Evolutionary conservation across 2,113 vertebrate genomes (phyloP).

Genomic region (Ailurus styani): DNA sequence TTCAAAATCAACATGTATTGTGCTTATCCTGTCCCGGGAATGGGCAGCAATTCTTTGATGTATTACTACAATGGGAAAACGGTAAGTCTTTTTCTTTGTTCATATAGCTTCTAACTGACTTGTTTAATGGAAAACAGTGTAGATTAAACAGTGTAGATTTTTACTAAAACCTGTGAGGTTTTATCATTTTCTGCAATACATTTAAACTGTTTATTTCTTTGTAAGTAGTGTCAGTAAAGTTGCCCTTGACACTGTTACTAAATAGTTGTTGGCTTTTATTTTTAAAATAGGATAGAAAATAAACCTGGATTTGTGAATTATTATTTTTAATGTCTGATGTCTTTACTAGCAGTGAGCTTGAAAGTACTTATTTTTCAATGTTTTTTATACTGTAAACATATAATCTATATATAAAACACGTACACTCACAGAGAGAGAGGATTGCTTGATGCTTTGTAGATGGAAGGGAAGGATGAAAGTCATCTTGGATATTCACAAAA

Average conservation of each 20-base stretch:
- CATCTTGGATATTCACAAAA: slow-evolving; percentile 77
- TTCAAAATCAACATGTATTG: slow-evolving; percentile 92
- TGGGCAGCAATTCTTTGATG: slow-evolving; percentile 97
- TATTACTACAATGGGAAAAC: slow-evolving; percentile 99
- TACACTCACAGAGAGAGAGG: neutral
- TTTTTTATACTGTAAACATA: slow-evolving; percentile 32
- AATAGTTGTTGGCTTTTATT: neutral
- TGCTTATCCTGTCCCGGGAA: slow-evolving; percentile 96
- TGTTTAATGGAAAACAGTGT: slow-evolving; percentile 59
- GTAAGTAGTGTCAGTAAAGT: slow-evolving; percentile 24
- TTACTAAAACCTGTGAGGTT: slow-evolving; percentile 41
- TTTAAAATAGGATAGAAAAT: slow-evolving; percentile 29
- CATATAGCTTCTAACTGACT: slow-evolving; percentile 48
- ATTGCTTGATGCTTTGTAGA: slow-evolving; percentile 73
- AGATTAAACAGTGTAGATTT: slow-evolving; percentile 43
- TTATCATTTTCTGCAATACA: neutral
- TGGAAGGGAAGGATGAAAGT: slow-evolving; percentile 67
- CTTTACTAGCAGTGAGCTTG: neutral
- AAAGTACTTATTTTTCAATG: slow-evolving; percentile 32
- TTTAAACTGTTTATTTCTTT: slow-evolving; percentile 36
- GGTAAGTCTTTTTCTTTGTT: slow-evolving; percentile 89
- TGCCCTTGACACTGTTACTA: slow-evolving; percentile 1
- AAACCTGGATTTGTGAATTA: slow-evolving; percentile 43
- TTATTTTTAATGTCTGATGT: neutral
- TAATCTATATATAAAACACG: neutral